Evolutionary conservation across 2,113 vertebrate species (phyloP).

Genomic region (Aplodontia rufa): DNA sequence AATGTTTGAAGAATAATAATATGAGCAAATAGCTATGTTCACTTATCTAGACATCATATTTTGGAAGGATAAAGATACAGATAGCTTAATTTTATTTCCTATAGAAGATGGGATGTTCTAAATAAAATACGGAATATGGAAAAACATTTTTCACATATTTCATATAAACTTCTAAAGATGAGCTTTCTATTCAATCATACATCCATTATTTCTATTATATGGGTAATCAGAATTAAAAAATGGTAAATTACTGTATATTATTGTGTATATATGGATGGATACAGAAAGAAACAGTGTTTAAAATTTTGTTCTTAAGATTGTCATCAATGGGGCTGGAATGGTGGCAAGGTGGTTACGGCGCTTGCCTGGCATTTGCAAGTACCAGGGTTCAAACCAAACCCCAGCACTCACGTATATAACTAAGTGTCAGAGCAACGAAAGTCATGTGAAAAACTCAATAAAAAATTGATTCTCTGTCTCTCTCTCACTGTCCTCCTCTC

Average conservation of each 20-base stretch:
- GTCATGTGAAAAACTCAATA: no score
- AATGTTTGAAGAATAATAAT: background rate
- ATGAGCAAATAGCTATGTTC: background rate
- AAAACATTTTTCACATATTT: background rate
- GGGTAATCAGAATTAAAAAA: background rate
- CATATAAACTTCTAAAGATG: no score
- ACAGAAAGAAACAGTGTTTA: background rate
- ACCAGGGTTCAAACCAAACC: no score
- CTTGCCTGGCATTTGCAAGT: no score
- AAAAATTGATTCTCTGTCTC: no score
- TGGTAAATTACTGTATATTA: background rate
- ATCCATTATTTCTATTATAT: background rate
- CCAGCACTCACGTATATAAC: no score
- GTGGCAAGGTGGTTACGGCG: no score
- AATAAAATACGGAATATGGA: background rate
- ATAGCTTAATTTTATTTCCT: background rate
- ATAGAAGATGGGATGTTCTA: background rate
- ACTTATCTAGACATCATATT: background rate
- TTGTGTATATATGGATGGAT: background rate
- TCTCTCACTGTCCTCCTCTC: no score
- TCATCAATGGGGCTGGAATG: no score
- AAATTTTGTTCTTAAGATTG: conserved; percentile 2
- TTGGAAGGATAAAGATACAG: background rate
- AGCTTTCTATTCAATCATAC: background rate
- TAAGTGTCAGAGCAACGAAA: no score